A percentile compares a stretch with the other conserved stretches of the same genome.
Evolutionary conservation across 2,113 vertebrate genomes (phyloP).

Genomic region (Cichladusa arquata): DNA sequence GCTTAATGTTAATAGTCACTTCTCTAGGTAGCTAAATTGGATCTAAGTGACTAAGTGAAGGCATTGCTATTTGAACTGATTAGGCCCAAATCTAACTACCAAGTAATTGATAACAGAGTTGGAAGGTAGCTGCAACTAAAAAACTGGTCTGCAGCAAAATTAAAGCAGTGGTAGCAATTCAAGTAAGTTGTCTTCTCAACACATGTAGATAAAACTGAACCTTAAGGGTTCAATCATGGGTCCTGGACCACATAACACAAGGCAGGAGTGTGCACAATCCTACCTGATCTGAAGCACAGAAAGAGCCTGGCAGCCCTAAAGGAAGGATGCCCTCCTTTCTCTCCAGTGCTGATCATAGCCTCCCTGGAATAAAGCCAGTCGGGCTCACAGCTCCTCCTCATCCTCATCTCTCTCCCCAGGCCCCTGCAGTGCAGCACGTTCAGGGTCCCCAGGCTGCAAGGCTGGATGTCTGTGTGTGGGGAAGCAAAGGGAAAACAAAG

Average conservation of each 20-base stretch:
- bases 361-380: not conserved
- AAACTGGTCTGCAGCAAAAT: not conserved
- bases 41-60: not conserved
- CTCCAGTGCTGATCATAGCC: not conserved
- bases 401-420: fast-evolving
- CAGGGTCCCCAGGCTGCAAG: not conserved
- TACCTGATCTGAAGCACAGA: not conserved
- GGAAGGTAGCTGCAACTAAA: not conserved
- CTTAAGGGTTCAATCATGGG: not conserved
- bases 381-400: not conserved
- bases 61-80: not conserved
- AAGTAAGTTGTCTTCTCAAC: not conserved
- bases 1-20: not conserved
- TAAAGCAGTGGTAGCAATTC: not conserved
- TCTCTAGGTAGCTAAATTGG: not conserved
- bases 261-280: not conserved
- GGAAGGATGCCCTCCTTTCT: not conserved
- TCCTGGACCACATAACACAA: not conserved
- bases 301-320: not conserved
- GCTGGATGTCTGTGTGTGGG: fast-evolving
- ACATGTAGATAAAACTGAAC: not conserved
- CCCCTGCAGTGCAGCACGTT: fast-evolving
- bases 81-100: not conserved
- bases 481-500: not conserved
- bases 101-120: not conserved